Percentiles rank a stretch among this genome's conserved stretches.
These are phyloP conservation scores for Pelusios castaneus DNA, from an alignment of 2,113 vertebrate genomes.

Conservation along the genomic window DNA sequence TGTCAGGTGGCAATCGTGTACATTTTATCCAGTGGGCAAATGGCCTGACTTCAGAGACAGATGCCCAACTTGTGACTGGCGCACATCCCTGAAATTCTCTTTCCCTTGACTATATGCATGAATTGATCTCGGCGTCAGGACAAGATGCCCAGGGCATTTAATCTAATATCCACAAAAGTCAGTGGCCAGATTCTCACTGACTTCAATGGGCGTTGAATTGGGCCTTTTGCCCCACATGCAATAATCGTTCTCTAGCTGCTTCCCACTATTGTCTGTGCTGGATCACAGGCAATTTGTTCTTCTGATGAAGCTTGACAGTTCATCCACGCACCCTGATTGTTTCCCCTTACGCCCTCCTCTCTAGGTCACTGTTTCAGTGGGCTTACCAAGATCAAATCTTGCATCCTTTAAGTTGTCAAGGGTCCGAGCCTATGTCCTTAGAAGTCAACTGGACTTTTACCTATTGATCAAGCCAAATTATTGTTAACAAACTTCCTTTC, in stretches of 20 bases:
- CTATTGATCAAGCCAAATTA: neutral
- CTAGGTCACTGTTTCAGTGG: no score
- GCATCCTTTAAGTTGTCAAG: neutral
- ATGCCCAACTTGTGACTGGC: neutral
- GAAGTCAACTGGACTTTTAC: neutral
- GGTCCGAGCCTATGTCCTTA: neutral
- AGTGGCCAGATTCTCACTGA: neutral
- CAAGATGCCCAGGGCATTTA: neutral
- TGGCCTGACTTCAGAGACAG: neutral
- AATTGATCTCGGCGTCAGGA: neutral
- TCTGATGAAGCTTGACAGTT: neutral
- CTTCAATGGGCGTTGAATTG: neutral
- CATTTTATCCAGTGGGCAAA: neutral
- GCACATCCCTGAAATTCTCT: neutral
- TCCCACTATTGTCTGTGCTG: no score
- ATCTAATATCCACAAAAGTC: neutral
- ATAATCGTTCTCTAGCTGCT: no score
- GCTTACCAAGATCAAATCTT: no score
- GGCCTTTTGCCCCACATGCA: no score
- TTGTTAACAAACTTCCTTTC: neutral
- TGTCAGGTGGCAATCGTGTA: neutral
- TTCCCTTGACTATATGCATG: neutral
- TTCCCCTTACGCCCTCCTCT: neutral
- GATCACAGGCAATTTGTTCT: neutral
- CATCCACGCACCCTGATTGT: neutral